Percentiles rank a stretch among this genome's conserved stretches.
Conservation (phyloP, 2,113 vertebrate species). For the Actenoides lindsayi region DNA sequence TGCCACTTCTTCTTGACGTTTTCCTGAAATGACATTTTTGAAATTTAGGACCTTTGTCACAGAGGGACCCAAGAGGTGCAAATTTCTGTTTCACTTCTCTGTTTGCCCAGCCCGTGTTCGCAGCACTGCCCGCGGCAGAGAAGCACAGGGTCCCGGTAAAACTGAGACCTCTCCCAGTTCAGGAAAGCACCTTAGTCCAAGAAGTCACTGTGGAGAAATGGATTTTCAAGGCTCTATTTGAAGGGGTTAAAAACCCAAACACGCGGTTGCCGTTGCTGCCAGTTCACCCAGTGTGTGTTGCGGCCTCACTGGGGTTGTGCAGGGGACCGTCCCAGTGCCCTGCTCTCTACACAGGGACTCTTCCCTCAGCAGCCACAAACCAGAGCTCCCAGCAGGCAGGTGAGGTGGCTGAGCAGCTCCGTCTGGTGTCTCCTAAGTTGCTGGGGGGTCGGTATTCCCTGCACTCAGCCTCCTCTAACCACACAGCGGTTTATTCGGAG, state of each 20-base stretch:
- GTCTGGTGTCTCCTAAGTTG: not conserved
- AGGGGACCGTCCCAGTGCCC: not conserved
- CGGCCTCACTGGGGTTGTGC: accelerated
- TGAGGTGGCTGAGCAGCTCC: not conserved
- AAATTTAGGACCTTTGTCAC: not conserved
- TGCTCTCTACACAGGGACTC: not conserved
- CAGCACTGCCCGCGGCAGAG: not conserved
- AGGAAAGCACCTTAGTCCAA: not conserved
- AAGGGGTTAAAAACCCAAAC: not conserved
- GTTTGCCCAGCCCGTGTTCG: not conserved
- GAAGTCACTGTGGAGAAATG: not conserved
- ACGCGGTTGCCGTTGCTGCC: not conserved
- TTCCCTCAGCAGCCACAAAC: not conserved
- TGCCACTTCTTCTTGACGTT: not conserved
- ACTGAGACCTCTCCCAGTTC: not conserved
- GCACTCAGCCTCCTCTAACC: not conserved
- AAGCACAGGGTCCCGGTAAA: not conserved
- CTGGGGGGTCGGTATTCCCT: not conserved
- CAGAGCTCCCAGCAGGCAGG: not conserved
- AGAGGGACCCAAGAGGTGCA: not conserved
- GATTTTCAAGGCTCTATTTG: not conserved
- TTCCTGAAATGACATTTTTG: not conserved
- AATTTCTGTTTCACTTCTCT: constrained; percentile 45
- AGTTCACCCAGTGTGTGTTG: not conserved
- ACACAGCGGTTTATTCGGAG: constrained; percentile 19